phyloP scores from a whole-genome alignment of 1,140 invertebrate species.

The Drosophila asahinai region DNA sequence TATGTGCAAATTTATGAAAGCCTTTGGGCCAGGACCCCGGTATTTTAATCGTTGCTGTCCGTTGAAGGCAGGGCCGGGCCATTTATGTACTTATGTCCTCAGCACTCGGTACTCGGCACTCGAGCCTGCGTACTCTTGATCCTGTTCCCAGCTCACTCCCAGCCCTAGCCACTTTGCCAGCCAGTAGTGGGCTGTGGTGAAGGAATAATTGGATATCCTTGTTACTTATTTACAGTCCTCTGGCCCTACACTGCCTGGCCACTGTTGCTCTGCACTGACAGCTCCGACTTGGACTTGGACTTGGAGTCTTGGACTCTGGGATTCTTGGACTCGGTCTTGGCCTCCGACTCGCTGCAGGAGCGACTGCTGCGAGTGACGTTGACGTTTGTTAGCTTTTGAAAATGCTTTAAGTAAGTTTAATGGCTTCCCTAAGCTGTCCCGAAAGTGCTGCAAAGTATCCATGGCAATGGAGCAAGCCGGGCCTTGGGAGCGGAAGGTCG shows the following conservation, averaged over 20 bases:
- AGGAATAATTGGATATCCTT: conserved; percentile 82
- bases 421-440: conserved; percentile 70
- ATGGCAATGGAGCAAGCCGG: conserved; percentile 20
- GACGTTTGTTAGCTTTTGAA: conserved; percentile 73
- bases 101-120: not conserved
- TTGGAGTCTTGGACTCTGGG: conserved; percentile 19
- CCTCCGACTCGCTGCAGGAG: conserved; percentile 26
- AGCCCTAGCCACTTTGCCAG: conserved; percentile 11
- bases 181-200: conserved; percentile 40
- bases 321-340: conserved; percentile 14
- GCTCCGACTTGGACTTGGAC: conserved; percentile 36
- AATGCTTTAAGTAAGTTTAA: conserved; percentile 80
- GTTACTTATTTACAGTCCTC: conserved; percentile 71
- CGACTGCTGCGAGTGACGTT: conserved; percentile 64
- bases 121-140: not conserved
- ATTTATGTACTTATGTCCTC: conserved; percentile 46
- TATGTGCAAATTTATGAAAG: conserved; percentile 81
- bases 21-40: conserved; percentile 56
- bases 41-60: conserved; percentile 66
- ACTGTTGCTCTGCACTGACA: conserved; percentile 27
- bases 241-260: conserved; percentile 41
- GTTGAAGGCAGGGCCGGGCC: conserved; percentile 15
- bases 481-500: conserved; percentile 13
- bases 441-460: conserved; percentile 58
- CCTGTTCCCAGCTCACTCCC: not conserved